Conservation (phyloP, 2,113 vertebrate genomes). For the Antechinus stuartii region DNA sequence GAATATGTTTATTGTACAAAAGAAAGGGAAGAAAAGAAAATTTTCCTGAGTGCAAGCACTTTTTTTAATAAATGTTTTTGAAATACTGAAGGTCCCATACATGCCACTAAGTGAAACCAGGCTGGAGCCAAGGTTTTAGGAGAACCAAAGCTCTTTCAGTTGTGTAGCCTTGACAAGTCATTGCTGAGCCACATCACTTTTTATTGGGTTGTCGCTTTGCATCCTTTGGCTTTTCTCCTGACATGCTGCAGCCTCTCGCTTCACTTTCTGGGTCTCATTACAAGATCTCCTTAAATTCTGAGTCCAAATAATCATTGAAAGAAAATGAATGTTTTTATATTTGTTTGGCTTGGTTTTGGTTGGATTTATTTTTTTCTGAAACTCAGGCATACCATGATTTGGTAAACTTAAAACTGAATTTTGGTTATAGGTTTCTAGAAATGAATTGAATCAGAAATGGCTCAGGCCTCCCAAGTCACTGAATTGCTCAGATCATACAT, state of each 20-base stretch:
- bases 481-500: background rate
- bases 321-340: conserved; percentile 56
- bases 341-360: background rate
- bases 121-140: conserved; percentile 70
- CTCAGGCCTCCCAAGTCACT: background rate
- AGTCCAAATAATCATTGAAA: conserved; percentile 65
- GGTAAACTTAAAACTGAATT: conserved; percentile 51
- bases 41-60: conserved; percentile 69
- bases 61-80: conserved; percentile 68
- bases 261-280: conserved; percentile 67
- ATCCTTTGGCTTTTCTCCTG: conserved; percentile 77
- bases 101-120: conserved; percentile 81
- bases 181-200: conserved; percentile 77
- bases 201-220: conserved; percentile 78
- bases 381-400: conserved; percentile 69
- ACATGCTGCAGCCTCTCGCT: conserved; percentile 80
- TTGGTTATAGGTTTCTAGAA: conserved; percentile 48
- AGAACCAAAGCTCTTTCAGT: conserved; percentile 71
- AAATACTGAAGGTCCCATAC: conserved; percentile 64
- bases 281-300: conserved; percentile 55
- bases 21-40: background rate
- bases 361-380: conserved; percentile 38
- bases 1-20: conserved; percentile 50
- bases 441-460: background rate
- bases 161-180: conserved; percentile 75